phyloP scores from a whole-genome alignment of 2,888 invertebrate species.

The Eristalis tenax region DNA sequence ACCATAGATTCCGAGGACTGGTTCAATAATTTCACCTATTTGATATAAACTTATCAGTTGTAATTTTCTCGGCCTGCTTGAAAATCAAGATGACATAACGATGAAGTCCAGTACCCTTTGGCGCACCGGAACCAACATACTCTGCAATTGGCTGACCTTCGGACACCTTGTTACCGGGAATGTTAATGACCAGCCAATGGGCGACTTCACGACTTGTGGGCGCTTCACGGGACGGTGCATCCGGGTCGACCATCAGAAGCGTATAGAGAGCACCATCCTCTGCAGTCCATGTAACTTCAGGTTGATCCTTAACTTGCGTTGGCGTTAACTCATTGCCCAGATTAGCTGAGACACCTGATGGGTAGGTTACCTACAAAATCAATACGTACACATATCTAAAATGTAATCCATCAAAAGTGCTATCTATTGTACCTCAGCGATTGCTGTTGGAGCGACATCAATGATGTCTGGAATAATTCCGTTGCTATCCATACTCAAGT shows the following conservation, averaged over 20 bases:
- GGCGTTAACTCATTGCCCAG: conserved; percentile 89
- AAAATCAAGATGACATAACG: conserved; percentile 87
- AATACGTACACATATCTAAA: not conserved
- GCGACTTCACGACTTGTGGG: conserved; percentile 94
- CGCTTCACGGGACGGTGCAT: conserved; percentile 90
- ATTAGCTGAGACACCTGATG: conserved; percentile 82
- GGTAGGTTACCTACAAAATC: conserved; percentile 74
- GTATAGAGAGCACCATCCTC: conserved; percentile 85
- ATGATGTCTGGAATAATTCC: conserved; percentile 70
- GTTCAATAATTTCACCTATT: conserved; percentile 2
- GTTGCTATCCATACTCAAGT: conserved; percentile 56
- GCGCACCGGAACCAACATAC: conserved; percentile 93
- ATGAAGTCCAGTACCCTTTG: conserved; percentile 85
- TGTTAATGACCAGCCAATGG: conserved; percentile 95
- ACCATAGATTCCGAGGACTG: not conserved
- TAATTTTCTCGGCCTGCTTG: conserved; percentile 84
- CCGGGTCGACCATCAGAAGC: conserved; percentile 91
- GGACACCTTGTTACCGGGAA: conserved; percentile 87
- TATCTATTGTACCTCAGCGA: conserved; percentile 76
- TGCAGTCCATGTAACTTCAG: conserved; percentile 86
- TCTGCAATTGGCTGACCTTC: conserved; percentile 90
- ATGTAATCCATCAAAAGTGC: too few relatives aligned
- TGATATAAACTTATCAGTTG: conserved; percentile 80
- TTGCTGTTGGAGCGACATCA: conserved; percentile 55
- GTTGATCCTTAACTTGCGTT: conserved; percentile 88